Conservation (phyloP, 2,797 vertebrate species). For the Halcyon badia region DNA sequence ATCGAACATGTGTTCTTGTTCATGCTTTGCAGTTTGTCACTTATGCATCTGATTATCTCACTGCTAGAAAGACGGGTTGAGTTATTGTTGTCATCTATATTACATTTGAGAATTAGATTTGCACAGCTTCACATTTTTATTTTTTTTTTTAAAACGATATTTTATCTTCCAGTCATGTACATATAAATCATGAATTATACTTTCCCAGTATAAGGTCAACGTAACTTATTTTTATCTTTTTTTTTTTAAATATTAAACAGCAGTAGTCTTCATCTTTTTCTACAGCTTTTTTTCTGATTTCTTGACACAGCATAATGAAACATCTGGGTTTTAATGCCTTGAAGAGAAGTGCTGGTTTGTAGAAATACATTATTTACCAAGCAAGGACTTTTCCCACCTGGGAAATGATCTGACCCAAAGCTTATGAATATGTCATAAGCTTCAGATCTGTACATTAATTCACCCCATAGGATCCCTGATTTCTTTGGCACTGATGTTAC, state of each 20-base stretch:
- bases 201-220: not conserved
- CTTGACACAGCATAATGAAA: not conserved
- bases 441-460: not conserved
- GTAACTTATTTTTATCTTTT: not conserved
- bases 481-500: not conserved
- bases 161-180: not conserved
- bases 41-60: constrained; percentile 21
- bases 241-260: not conserved
- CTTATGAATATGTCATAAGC: not conserved
- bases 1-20: constrained; percentile 9
- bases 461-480: not conserved
- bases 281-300: not conserved
- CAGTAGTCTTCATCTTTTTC: not conserved
- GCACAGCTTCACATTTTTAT: not conserved
- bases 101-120: constrained; percentile 16
- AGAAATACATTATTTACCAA: not conserved
- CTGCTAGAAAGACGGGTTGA: not conserved
- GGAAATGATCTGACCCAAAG: not conserved
- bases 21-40: constrained; percentile 22
- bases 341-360: not conserved
- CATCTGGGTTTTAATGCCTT: not conserved
- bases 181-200: not conserved
- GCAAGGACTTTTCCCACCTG: fast-evolving
- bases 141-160: not conserved
- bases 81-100: not conserved